Conservation (phyloP, 2,113 vertebrate species). For the Chamaea fasciata region DNA sequence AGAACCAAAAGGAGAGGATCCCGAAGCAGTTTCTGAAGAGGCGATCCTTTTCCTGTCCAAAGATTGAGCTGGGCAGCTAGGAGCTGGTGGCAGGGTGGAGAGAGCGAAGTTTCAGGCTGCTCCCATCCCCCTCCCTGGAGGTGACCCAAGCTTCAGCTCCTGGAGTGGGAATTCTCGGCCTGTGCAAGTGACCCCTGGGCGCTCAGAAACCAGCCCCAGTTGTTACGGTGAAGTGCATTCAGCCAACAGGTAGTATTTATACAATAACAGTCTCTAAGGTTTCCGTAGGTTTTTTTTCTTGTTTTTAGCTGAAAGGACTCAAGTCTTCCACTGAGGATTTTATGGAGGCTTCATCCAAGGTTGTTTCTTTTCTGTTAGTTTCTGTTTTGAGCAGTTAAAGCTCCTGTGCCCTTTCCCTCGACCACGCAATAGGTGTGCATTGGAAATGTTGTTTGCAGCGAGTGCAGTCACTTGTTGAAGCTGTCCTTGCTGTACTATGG, state of each 20-base stretch:
- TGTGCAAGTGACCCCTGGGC: background rate
- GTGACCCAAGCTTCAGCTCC: background rate
- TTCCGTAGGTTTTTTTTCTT: constrained; percentile 70
- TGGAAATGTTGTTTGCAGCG: constrained; percentile 65
- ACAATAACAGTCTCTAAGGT: constrained; percentile 61
- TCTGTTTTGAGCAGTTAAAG: constrained; percentile 56
- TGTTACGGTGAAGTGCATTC: constrained; percentile 67
- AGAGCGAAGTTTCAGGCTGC: background rate
- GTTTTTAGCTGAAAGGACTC: constrained; percentile 75
- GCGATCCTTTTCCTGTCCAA: constrained; percentile 44
- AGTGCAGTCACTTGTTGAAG: background rate
- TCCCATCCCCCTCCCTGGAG: background rate
- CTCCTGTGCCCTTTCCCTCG: constrained; percentile 70
- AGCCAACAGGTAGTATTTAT: constrained; percentile 67
- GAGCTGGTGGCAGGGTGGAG: background rate
- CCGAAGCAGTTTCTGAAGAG: constrained; percentile 22
- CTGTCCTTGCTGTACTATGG: background rate
- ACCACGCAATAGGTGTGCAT: constrained; percentile 54
- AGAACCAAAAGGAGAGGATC: constrained; percentile 62
- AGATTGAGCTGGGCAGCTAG: background rate
- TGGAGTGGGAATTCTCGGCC: background rate
- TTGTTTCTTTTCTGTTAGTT: constrained; percentile 48
- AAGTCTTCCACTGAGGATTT: constrained; percentile 82
- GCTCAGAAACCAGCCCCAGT: background rate
- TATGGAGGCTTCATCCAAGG: constrained; percentile 73